Evolutionary conservation across 2,888 invertebrate genomes (phyloP), one percentile per base, ranked within the genome.

Genomic region (Hofmannophila pseudospretella): DNA sequence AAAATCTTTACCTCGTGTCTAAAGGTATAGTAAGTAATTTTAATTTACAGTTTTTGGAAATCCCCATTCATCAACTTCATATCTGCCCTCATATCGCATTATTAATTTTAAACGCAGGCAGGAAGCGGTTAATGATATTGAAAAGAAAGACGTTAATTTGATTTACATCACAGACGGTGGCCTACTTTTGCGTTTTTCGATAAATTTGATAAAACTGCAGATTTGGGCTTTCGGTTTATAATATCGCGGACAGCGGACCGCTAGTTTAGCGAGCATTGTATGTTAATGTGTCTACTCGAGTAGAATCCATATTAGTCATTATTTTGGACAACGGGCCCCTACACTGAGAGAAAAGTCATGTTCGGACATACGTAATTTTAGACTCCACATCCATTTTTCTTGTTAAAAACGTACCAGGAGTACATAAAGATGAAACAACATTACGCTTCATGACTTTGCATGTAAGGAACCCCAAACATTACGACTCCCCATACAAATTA

Each of bases 241-340:
- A 55, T 60, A 56, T 62, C 39, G 54, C 55, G 42, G 41, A 51
- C 58, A 39, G 54, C 55, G 42, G 41, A 51, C 58, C 60, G 60
- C 60, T 65, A 57, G 49, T 41, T 53, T 51, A 56, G 44, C 50
- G 40, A 42, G 56, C 47, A 72, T 74, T 74, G 74, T 74, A 72
- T 72, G 72, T 62, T 57, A 73, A 72, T 72, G 35, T 72, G 35
- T 31, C 30, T 33, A 31, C n/a, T 36, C 7, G 37, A 29, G 32
- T 30, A 30, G 47, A 49, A 49, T 51, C 47, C 41, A 35, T 41
- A 44, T 50, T 50, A 55, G 49, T 54, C 47, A 58, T 53, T 54
- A 50, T 51, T 48, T 42, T 54, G 48, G 51, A 47, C 51, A 51
- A 41, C 36, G 44, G 39, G 36, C 32, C 40, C 46, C 40, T 37